Evolutionary conservation across 2,888 invertebrate species (phyloP).

Genomic region (Cephus pulcher): DNA sequence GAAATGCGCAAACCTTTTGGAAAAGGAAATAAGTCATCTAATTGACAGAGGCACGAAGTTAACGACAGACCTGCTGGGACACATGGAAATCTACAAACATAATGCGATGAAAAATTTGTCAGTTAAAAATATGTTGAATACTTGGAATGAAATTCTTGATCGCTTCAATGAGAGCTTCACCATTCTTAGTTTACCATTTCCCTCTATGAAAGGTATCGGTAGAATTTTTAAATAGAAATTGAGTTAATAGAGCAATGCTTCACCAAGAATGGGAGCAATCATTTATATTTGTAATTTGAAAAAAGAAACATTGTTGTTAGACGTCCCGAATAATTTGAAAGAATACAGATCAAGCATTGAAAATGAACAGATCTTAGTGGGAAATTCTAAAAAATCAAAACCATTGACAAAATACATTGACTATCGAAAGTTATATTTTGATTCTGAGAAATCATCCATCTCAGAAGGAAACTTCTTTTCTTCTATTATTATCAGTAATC

Average conservation of each 20-base stretch:
- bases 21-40: conserved; percentile 5
- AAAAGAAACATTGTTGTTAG: neutral
- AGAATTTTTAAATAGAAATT: neutral
- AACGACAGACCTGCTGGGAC: conserved; percentile 2
- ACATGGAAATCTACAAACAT: neutral
- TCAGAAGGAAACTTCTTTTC: conserved; percentile 17
- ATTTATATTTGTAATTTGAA: neutral
- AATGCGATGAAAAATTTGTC: neutral
- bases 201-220: conserved; percentile 4
- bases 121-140: neutral
- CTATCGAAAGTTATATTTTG: conserved; percentile 19
- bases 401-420: conserved; percentile 9
- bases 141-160: conserved; percentile 1
- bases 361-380: neutral
- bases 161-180: conserved; percentile 2
- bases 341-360: neutral
- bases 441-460: neutral
- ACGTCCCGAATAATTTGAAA: conserved; percentile 3
- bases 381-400: conserved; percentile 15
- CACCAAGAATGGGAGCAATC: too few relatives aligned
- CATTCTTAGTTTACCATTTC: conserved; percentile 21
- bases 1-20: conserved; percentile 33
- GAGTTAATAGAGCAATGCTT: neutral
- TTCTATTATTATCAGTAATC: conserved; percentile 9
- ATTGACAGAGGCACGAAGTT: conserved; percentile 11